Conservation (phyloP, 1,140 invertebrate genomes). For the Brachionus plicatilis region DNA sequence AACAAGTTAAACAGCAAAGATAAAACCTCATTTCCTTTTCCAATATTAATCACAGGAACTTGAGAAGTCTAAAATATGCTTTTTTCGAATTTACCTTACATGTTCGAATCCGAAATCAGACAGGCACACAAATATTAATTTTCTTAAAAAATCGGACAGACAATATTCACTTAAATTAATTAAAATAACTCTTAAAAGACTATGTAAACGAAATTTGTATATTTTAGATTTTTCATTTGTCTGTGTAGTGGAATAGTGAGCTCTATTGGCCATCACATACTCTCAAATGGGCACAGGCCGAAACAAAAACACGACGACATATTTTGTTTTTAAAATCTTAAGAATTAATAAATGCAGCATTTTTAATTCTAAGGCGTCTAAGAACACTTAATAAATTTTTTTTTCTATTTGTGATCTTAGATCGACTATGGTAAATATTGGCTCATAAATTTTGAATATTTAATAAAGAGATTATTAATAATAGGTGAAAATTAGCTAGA, state of each 20-base stretch:
- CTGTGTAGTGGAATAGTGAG: neutral
- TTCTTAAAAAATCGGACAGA: neutral
- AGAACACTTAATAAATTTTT: neutral
- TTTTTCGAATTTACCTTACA: neutral
- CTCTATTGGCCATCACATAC: neutral
- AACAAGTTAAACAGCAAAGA: neutral
- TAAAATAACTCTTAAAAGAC: neutral
- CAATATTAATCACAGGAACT: neutral
- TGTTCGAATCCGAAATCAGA: neutral
- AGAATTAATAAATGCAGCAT: neutral
- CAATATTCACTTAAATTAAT: neutral
- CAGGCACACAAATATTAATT: neutral
- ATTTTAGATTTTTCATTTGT: neutral
- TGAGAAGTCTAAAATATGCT: neutral
- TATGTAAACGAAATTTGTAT: neutral
- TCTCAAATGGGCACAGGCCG: neutral
- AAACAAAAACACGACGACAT: neutral
- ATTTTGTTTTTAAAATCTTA: neutral
- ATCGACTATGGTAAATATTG: neutral
- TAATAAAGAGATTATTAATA: neutral
- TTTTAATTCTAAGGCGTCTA: neutral
- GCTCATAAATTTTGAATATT: neutral
- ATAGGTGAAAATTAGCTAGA: neutral
- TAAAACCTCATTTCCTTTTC: neutral
- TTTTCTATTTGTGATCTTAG: neutral